A percentile compares a stretch with the other conserved stretches of the same genome.
phyloP scores from a whole-genome alignment of 2,888 invertebrate species.

The Plemyria rubiginata region DNA sequence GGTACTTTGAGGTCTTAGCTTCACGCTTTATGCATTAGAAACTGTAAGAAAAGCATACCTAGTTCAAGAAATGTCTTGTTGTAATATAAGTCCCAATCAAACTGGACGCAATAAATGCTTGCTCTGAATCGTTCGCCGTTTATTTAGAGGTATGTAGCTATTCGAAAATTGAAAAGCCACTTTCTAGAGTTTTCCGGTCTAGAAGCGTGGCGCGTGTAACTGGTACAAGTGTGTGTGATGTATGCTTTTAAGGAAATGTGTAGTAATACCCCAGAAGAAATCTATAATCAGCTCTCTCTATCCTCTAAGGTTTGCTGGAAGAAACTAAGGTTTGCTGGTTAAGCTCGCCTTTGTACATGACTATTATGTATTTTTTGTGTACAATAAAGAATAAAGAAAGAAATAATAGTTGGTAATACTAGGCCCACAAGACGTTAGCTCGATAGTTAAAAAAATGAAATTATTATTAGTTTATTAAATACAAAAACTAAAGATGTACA shows the following conservation, averaged over 20 bases:
- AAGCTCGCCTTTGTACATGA: too few species aligned
- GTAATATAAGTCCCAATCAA: constrained; percentile 5
- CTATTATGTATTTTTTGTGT: too few species aligned
- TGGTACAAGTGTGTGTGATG: constrained; percentile 33
- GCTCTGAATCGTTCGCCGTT: constrained; percentile 46
- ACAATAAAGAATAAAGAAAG: too few species aligned
- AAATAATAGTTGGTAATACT: too few species aligned
- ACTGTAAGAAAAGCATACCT: too few species aligned
- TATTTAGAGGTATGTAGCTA: constrained; percentile 82
- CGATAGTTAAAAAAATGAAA: neutral
- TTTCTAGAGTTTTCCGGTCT: constrained; percentile 85
- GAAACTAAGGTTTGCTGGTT: too few species aligned
- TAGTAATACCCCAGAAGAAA: constrained; percentile 4
- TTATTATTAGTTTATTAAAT: too few species aligned
- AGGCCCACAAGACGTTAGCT: neutral
- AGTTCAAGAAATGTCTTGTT: neutral
- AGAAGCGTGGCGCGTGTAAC: constrained; percentile 69
- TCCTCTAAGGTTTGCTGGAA: too few species aligned
- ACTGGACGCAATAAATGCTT: constrained; percentile 23
- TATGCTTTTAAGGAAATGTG: neutral
- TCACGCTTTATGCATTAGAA: too few species aligned
- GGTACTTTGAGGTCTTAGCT: too few species aligned
- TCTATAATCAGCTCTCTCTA: too few species aligned
- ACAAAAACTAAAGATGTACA: too few species aligned
- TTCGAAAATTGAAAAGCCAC: constrained; percentile 83